These are phyloP conservation scores for Notospermus geniculatus DNA, from an alignment of 1,140 invertebrate genomes.

Conservation along the genomic window DNA sequence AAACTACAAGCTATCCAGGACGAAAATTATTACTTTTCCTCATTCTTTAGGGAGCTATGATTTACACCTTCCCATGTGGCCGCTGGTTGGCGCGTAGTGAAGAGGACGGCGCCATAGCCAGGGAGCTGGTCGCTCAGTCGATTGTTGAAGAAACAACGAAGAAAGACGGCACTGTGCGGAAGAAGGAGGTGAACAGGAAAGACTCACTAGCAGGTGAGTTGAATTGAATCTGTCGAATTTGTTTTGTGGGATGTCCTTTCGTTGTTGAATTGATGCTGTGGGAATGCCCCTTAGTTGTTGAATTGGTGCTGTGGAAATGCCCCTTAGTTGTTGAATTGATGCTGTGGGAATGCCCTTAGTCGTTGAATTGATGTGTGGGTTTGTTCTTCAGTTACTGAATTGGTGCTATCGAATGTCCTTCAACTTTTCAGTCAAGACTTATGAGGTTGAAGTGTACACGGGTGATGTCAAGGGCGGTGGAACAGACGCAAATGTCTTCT, in stretches of 20 bases:
- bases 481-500: conserved; percentile 54
- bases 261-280: too few species aligned
- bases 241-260: too few species aligned
- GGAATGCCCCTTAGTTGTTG: too few species aligned
- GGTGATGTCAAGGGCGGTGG: conserved; percentile 46
- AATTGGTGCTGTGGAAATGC: too few species aligned
- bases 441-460: conserved; percentile 49
- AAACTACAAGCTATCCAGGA: too few species aligned
- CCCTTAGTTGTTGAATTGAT: too few species aligned
- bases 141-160: conserved; percentile 43
- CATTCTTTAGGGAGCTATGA: conserved; percentile 44
- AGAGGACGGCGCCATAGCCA: conserved; percentile 49
- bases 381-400: too few species aligned
- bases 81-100: conserved; percentile 53
- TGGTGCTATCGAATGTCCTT: too few species aligned
- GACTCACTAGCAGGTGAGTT: conserved; percentile 46
- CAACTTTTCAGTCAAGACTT: conserved; percentile 45
- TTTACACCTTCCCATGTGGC: conserved; percentile 53
- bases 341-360: too few species aligned
- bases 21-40: too few species aligned
- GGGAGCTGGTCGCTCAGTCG: conserved; percentile 51
- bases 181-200: conserved; percentile 41
- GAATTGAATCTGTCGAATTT: too few species aligned
- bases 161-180: conserved; percentile 45
- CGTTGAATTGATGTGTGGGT: too few species aligned